Conservation (phyloP, 2,113 vertebrate genomes). For the Alligator sinensis region DNA sequence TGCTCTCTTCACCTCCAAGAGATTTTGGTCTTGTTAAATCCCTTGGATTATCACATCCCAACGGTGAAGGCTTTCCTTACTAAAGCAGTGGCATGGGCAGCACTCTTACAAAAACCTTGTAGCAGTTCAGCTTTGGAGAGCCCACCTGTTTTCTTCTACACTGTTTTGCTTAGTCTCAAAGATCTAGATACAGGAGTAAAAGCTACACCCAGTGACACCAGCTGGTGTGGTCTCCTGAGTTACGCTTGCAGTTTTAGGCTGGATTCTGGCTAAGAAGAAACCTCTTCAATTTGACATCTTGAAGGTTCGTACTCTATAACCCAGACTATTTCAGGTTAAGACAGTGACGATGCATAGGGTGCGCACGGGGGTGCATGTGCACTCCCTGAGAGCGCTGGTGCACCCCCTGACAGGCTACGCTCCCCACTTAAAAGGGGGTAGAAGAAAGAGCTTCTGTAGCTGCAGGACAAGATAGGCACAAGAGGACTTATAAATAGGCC, state of each 20-base stretch:
- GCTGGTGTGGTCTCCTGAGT: background rate
- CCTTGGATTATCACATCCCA: background rate
- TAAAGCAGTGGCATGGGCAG: background rate
- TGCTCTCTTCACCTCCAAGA: background rate
- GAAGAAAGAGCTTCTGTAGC: too few relatives aligned
- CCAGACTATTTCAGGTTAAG: background rate
- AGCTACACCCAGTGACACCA: background rate
- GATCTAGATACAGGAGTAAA: background rate
- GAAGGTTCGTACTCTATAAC: conserved; percentile 31
- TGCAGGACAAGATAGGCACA: background rate
- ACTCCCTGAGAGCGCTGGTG: too few relatives aligned
- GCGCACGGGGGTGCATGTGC: too few relatives aligned
- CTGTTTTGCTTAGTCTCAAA: background rate
- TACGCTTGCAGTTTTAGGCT: conserved; percentile 24
- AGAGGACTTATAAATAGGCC: too few relatives aligned
- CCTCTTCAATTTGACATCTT: conserved; percentile 20
- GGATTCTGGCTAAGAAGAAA: conserved; percentile 6
- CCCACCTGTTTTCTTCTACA: background rate
- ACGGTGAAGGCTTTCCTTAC: background rate
- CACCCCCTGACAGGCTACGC: too few relatives aligned
- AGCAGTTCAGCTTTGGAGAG: background rate
- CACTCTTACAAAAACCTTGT: background rate
- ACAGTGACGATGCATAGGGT: too few relatives aligned
- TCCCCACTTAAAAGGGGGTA: too few relatives aligned
- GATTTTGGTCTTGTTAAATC: background rate